Base-by-base conservation (phyloP, 2,113 vertebrate genomes). In the Notothenia rossii region DNA sequence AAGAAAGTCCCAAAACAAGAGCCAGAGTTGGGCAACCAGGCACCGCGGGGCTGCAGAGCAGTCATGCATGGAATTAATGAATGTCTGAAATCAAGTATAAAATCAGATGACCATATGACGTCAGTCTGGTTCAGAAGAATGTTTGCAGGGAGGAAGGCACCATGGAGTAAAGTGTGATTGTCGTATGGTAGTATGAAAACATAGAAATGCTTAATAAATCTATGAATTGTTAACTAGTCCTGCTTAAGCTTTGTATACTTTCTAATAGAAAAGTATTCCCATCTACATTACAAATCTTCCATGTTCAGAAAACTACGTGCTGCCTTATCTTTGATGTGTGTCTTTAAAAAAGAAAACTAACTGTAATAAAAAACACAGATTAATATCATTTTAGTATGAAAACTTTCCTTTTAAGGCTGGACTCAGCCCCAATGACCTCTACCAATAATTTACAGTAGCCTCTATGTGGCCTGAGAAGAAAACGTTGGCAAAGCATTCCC, bases 11-110 rank as follows among this genome's bases (percentile, higher is more conserved):
- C 14, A 70, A 78, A 65, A 82, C 72, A 72, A 82, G 3, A 69
- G 65, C 17, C 53, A 63, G 50, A 40, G 63, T 17, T 22, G 50
- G 53, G 77, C 58, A 72, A 63, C 29, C 64, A 50, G 51, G 17
- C 49, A 33, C 54, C 50, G 17, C 56, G 20, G 50, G 79, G 67
- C 71, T 43, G 63, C 36, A 12, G 73, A n/a, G 75, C 71, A 67
- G 9, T 71, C 64, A 72, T 78, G 78, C 67, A 11, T 84, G 62
- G 75, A 82, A 88, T 86, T 86, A 88, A 73, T 79, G 56, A 76
- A 83, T 5, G 29, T 80, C 43, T 80, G 46, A 61, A 25, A 72
- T 84, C 68, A 46, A 61, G 51, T 68, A 18, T 64, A 72, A 60
- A 54, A 86, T 66, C 36, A 54, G 60, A 53, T 12, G 54, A 60